Evolutionary conservation across 2,888 invertebrate species (phyloP).

Genomic region (Cosmia pyralina): DNA sequence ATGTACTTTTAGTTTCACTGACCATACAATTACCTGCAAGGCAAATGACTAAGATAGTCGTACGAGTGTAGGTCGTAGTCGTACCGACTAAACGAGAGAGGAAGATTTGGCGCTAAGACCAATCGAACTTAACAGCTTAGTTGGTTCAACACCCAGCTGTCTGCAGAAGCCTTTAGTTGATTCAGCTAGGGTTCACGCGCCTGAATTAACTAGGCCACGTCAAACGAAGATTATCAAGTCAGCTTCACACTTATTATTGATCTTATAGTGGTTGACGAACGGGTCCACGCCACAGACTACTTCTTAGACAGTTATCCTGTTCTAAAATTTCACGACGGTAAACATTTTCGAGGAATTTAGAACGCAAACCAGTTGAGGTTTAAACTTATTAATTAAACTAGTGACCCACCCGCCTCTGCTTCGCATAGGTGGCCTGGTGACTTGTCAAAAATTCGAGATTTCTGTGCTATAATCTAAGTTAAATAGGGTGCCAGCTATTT

Average conservation of each 20-base stretch:
- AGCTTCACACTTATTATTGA: conserved; percentile 26
- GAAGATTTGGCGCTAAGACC: not conserved
- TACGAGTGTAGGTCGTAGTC: not conserved
- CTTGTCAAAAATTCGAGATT: too few relatives aligned
- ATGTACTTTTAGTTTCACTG: not conserved
- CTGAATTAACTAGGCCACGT: conserved; percentile 17
- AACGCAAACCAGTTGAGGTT: not conserved
- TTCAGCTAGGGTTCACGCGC: conserved; percentile 4
- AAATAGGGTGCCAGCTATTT: too few relatives aligned
- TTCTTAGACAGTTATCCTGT: not conserved
- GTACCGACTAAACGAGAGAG: not conserved
- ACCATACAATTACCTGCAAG: not conserved
- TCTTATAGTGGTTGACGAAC: conserved; percentile 19
- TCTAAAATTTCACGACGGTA: not conserved
- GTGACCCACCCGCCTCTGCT: not conserved
- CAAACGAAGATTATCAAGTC: conserved; percentile 28
- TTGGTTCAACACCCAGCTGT: not conserved
- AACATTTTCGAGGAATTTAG: not conserved
- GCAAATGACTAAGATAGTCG: not conserved
- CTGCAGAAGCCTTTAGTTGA: not conserved
- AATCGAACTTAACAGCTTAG: not conserved
- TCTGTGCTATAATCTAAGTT: too few relatives aligned
- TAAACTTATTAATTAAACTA: not conserved
- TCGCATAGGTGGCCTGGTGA: not conserved
- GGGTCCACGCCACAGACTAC: conserved; percentile 14